These are phyloP conservation scores for Notospermus geniculatus DNA, from an alignment of 1,140 invertebrate genomes.

Conservation along the genomic window DNA sequence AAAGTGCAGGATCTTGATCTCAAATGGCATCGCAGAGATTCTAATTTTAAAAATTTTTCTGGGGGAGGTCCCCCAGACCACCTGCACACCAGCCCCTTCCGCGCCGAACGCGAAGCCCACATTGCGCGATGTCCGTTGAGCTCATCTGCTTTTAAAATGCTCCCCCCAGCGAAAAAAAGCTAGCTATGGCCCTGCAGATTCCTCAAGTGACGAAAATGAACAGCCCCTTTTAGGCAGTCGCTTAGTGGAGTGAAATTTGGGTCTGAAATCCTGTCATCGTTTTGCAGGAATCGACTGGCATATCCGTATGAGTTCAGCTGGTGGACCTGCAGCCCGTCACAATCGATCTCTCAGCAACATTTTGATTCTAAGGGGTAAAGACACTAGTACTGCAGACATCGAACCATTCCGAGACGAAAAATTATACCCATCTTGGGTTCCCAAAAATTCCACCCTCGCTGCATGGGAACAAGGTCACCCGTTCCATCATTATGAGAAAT, in stretches of 20 bases:
- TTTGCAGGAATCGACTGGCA: conserved; percentile 53
- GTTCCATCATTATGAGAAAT: conserved; percentile 51
- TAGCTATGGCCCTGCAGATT: too few species aligned
- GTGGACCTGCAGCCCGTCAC: conserved; percentile 24
- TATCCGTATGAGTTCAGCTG: conserved; percentile 27
- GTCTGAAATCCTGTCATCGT: background rate
- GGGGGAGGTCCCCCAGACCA: too few species aligned
- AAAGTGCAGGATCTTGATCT: too few species aligned
- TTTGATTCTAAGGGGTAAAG: conserved; percentile 46
- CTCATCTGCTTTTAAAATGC: too few species aligned
- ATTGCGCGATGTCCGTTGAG: too few species aligned
- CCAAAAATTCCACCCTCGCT: conserved; percentile 25
- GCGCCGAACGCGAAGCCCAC: too few species aligned
- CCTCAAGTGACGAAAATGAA: too few species aligned
- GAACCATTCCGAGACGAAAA: conserved; percentile 36
- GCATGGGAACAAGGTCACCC: conserved; percentile 33
- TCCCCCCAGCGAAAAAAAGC: background rate
- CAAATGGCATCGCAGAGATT: too few species aligned
- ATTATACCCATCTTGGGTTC: conserved; percentile 46
- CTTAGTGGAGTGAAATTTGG: too few species aligned
- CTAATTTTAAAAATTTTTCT: too few species aligned
- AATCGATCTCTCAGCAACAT: conserved; percentile 45
- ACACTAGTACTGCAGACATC: conserved; percentile 29
- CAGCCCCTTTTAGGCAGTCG: too few species aligned
- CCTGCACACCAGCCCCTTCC: too few species aligned